phyloP scores from a whole-genome alignment of 2,888 invertebrate species.

The Synergus japonicus region DNA sequence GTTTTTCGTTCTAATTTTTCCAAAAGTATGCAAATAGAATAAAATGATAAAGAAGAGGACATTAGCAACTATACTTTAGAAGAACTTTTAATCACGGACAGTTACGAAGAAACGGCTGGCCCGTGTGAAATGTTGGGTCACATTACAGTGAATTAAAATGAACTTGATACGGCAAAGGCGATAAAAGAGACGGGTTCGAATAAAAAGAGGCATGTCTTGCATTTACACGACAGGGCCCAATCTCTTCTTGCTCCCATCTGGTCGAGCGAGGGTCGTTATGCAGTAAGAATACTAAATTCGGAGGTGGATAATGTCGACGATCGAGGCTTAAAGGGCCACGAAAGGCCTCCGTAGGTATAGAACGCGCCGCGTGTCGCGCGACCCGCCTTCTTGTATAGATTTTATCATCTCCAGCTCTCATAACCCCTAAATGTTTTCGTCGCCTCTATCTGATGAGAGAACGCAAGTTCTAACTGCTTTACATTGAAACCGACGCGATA shows the following conservation, averaged over 20 bases:
- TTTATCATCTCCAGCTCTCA: conserved; percentile 65
- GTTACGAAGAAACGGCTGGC: not conserved
- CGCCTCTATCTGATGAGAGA: conserved; percentile 69
- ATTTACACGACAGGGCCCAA: conserved; percentile 36
- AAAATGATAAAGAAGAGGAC: no score
- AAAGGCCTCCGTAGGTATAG: conserved; percentile 70
- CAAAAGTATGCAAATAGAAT: no score
- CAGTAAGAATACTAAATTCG: conserved; percentile 53
- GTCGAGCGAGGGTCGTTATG: conserved; percentile 48
- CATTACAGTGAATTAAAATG: conserved; percentile 29
- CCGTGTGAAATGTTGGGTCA: conserved; percentile 33
- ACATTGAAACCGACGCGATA: conserved; percentile 26
- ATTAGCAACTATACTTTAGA: no score
- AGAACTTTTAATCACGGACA: no score
- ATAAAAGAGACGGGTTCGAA: conserved; percentile 39
- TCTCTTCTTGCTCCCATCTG: conserved; percentile 51
- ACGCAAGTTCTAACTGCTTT: conserved; percentile 40
- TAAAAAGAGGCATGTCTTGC: conserved; percentile 37
- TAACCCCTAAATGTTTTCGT: conserved; percentile 74
- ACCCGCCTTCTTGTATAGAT: conserved; percentile 67
- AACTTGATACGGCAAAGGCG: conserved; percentile 26
- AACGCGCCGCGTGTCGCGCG: conserved; percentile 70
- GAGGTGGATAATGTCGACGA: conserved; percentile 47
- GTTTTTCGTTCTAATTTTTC: no score
- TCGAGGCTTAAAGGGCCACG: conserved; percentile 58